A percentile compares a stretch with the other conserved stretches of the same genome.
phyloP scores from a whole-genome alignment of 2,113 vertebrate species.

The Lipotes vexillifer region DNA sequence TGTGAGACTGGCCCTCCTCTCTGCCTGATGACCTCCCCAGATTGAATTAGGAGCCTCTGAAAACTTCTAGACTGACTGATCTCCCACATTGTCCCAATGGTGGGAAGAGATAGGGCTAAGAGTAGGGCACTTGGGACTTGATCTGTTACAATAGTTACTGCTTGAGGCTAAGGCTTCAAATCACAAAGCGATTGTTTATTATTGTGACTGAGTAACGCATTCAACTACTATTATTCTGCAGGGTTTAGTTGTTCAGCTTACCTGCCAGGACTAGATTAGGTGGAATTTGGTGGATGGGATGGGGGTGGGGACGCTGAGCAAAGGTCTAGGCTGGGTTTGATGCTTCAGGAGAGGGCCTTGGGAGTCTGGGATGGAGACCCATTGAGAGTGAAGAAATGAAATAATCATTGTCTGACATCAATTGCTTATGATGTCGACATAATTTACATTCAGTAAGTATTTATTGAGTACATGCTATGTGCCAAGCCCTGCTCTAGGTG shows the following conservation, averaged over 20 bases:
- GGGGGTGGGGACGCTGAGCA: background rate
- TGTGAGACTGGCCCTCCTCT: background rate
- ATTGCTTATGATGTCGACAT: background rate
- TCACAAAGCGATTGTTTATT: background rate
- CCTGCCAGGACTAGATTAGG: background rate
- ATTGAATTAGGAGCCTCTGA: background rate
- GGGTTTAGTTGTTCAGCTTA: background rate
- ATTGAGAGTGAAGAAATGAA: background rate
- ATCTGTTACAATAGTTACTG: background rate
- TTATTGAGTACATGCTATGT: background rate
- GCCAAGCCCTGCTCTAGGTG: background rate
- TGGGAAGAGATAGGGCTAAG: background rate
- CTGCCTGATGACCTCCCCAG: background rate
- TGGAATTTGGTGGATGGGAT: background rate
- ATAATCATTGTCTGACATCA: background rate
- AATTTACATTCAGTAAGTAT: background rate
- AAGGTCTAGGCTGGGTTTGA: background rate
- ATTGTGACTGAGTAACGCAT: background rate
- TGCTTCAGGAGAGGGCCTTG: background rate
- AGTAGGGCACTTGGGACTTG: background rate
- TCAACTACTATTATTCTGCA: background rate
- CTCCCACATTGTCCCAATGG: background rate
- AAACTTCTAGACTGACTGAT: background rate
- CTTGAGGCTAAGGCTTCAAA: background rate
- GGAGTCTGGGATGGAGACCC: background rate